These are phyloP conservation scores for Clarias gariepinus DNA, from an alignment of 2,113 vertebrate genomes.

Conservation along the genomic window DNA sequence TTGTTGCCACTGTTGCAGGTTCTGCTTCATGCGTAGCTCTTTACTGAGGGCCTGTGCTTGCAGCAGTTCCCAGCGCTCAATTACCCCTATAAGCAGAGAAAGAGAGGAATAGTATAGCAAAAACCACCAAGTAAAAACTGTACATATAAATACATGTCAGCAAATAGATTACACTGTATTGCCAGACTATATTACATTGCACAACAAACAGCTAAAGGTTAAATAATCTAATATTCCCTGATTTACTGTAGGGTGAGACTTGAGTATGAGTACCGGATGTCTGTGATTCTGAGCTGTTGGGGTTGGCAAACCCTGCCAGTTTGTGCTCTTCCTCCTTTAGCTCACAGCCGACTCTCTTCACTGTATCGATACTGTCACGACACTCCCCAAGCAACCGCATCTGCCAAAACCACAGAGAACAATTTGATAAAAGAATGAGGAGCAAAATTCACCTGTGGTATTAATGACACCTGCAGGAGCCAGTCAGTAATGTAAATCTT, in stretches of 20 bases:
- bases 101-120: background rate
- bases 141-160: background rate
- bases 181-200: background rate
- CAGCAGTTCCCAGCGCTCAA: constrained; percentile 95
- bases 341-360: constrained; percentile 85
- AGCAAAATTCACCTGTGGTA: background rate
- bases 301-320: constrained; percentile 84
- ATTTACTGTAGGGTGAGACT: background rate
- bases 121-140: background rate
- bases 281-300: constrained; percentile 88
- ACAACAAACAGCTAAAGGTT: background rate
- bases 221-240: background rate
- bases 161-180: background rate
- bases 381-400: constrained; percentile 93
- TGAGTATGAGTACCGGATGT: constrained; percentile 78
- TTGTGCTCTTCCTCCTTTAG: constrained; percentile 89
- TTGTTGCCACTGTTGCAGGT: constrained; percentile 93
- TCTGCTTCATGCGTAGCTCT: constrained; percentile 90
- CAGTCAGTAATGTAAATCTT: background rate
- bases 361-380: constrained; percentile 88
- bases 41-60: constrained; percentile 94
- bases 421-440: background rate
- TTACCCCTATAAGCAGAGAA: constrained; percentile 79
- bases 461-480: background rate
- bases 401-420: constrained; percentile 61